These are phyloP conservation scores for Myanophis thanlyinensis DNA, from an alignment of 2,113 vertebrate genomes.

Conservation along the genomic window DNA sequence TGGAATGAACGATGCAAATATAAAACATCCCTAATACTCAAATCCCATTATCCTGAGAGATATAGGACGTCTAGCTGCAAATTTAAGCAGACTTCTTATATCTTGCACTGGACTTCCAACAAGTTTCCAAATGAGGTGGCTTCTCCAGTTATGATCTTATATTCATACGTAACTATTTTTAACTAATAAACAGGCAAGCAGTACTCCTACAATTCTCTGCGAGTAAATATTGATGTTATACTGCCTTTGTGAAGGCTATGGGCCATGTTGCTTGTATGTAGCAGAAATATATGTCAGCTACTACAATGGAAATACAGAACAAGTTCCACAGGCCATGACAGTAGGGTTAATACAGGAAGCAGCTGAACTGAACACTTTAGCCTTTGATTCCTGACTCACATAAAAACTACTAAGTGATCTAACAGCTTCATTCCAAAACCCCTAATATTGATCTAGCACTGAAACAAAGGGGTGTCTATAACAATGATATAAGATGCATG, in stretches of 20 bases:
- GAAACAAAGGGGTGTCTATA: background rate
- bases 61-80: slow-evolving; percentile 58
- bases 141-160: slow-evolving; percentile 32
- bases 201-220: slow-evolving; percentile 51
- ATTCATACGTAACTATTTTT: slow-evolving; percentile 49
- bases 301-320: background rate
- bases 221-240: slow-evolving; percentile 49
- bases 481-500: background rate
- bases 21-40: slow-evolving; percentile 32
- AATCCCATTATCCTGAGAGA: background rate
- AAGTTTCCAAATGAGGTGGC: slow-evolving; percentile 56
- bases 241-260: background rate
- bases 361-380: background rate
- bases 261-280: background rate
- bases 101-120: slow-evolving; percentile 53
- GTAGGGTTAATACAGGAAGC: background rate
- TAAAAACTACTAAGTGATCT: background rate
- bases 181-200: slow-evolving; percentile 56
- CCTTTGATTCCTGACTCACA: background rate
- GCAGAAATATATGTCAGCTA: background rate
- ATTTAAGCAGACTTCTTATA: slow-evolving; percentile 52
- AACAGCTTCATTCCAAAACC: background rate
- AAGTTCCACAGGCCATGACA: background rate
- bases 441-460: background rate
- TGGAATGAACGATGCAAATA: slow-evolving; percentile 37